phyloP scores from a whole-genome alignment of 2,113 vertebrate species.

The Ardeotis arabs region DNA sequence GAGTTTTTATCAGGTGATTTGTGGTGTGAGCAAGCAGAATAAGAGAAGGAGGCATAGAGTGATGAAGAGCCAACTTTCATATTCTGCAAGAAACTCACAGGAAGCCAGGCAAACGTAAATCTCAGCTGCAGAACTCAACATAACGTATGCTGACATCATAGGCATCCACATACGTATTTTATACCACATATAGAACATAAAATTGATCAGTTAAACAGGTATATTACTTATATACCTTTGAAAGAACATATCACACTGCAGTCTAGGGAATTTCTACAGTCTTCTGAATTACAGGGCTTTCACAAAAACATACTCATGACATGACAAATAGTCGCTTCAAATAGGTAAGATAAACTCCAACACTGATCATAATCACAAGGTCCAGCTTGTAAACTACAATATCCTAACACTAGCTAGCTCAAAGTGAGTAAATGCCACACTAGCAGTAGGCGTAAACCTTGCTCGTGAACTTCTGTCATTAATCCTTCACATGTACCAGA shows the following conservation, averaged over 20 bases:
- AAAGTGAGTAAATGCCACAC: neutral
- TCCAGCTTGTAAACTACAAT: neutral
- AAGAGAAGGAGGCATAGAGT: neutral
- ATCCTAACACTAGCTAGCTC: neutral
- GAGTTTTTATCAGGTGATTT: slow-evolving; percentile 16
- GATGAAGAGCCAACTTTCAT: neutral
- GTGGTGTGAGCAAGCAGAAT: neutral
- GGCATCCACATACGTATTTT: neutral
- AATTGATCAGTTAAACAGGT: neutral
- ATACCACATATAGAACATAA: neutral
- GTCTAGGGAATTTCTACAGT: neutral
- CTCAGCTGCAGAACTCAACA: slow-evolving; percentile 12
- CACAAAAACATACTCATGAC: neutral
- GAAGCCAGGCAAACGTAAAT: slow-evolving; percentile 26
- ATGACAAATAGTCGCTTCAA: neutral
- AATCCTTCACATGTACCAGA: neutral
- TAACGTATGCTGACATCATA: neutral
- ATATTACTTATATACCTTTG: neutral
- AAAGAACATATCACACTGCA: neutral
- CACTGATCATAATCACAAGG: neutral
- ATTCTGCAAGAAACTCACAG: slow-evolving; percentile 25
- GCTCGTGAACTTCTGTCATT: neutral
- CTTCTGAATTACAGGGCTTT: neutral
- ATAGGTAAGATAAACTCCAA: neutral
- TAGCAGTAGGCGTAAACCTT: neutral